phyloP scores from a whole-genome alignment of 2,113 vertebrate species.

The Aegithalos caudatus region DNA sequence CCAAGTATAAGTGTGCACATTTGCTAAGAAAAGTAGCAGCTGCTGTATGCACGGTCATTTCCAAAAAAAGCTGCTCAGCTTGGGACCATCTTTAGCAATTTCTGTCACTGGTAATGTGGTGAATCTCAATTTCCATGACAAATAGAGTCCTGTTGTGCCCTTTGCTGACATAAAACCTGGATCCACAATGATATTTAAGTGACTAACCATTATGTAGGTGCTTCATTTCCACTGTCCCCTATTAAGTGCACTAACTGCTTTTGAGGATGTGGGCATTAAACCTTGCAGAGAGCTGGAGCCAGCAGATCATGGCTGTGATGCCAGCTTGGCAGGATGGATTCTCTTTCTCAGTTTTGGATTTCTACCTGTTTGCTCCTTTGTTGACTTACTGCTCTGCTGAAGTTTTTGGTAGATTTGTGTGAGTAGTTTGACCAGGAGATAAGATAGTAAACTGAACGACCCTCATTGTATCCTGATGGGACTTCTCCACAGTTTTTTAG shows the following conservation, averaged over 20 bases:
- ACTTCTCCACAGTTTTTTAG: neutral
- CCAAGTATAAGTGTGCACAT: neutral
- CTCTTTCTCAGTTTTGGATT: neutral
- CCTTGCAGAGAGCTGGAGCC: neutral
- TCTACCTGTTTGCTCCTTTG: neutral
- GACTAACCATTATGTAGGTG: neutral
- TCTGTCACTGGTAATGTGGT: neutral
- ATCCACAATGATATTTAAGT: constrained; percentile 31
- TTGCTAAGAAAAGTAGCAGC: neutral
- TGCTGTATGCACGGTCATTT: neutral
- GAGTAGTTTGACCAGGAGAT: neutral
- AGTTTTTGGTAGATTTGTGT: neutral
- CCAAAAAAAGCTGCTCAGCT: neutral
- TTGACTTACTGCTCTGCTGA: neutral
- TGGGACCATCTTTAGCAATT: neutral
- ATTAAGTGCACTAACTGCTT: neutral
- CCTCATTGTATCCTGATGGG: neutral
- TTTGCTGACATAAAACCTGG: neutral
- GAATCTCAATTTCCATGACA: neutral
- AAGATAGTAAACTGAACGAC: neutral
- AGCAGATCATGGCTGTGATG: neutral
- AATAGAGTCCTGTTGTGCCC: neutral
- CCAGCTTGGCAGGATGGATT: neutral
- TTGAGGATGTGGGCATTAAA: neutral
- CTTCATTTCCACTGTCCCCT: constrained; percentile 3